These are phyloP conservation scores for Luscinia luscinia DNA, from an alignment of 2,797 vertebrate genomes.

Conservation along the genomic window DNA sequence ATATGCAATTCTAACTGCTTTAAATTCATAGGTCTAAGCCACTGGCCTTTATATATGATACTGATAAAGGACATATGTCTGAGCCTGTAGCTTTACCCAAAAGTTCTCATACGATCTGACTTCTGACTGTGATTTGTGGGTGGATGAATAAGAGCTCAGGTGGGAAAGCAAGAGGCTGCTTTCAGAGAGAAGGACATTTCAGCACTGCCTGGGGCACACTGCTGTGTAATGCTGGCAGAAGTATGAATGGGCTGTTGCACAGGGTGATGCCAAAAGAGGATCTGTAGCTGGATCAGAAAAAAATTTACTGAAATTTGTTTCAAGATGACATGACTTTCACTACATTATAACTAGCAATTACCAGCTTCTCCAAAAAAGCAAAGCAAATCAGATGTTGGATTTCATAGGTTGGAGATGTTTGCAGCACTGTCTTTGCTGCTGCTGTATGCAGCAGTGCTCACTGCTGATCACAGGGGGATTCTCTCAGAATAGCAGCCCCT, in stretches of 20 bases:
- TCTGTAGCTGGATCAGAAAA: neutral
- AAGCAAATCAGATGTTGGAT: neutral
- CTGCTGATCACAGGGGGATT: neutral
- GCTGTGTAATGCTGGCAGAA: neutral
- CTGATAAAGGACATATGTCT: neutral
- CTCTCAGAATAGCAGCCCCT: neutral
- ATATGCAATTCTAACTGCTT: neutral
- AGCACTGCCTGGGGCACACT: neutral
- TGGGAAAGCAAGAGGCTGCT: neutral
- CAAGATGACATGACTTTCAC: neutral
- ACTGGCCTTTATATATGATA: neutral
- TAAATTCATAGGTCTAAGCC: neutral
- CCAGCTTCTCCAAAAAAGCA: neutral
- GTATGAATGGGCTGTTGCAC: accelerated
- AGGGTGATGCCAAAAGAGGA: neutral
- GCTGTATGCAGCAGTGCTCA: neutral
- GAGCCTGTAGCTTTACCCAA: neutral
- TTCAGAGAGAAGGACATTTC: neutral
- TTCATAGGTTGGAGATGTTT: neutral
- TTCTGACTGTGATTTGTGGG: neutral
- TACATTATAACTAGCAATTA: neutral
- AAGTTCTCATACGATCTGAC: accelerated
- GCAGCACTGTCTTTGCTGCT: neutral
- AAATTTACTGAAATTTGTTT: neutral
- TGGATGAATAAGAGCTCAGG: accelerated